A percentile compares a stretch with the other conserved stretches of the same genome.
Evolutionary conservation across 2,888 invertebrate genomes (phyloP).

Genomic region (Ormyrus pomaceus): DNA sequence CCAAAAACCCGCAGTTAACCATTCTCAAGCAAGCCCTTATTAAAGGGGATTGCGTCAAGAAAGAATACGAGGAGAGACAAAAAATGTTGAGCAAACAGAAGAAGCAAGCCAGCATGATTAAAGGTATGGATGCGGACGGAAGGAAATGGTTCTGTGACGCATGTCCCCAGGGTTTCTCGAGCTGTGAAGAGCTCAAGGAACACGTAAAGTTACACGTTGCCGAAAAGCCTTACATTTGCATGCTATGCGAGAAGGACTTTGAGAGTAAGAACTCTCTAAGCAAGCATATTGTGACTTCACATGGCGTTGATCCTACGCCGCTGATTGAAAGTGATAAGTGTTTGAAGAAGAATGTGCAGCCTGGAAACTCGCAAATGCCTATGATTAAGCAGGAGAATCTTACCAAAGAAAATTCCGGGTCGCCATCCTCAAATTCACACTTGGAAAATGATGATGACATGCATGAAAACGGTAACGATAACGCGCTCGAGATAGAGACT

Average conservation of each 20-base stretch:
- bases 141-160: constrained; percentile 71
- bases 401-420: constrained; percentile 62
- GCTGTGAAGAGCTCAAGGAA: constrained; percentile 67
- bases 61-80: constrained; percentile 68
- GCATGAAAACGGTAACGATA: constrained; percentile 67
- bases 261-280: constrained; percentile 75
- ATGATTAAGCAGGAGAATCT: constrained; percentile 69
- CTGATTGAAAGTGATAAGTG: constrained; percentile 71
- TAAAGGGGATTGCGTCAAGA: constrained; percentile 68
- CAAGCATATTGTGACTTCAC: constrained; percentile 77
- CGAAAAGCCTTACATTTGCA: constrained; percentile 75
- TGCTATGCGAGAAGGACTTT: constrained; percentile 78
- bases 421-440: constrained; percentile 58
- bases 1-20: constrained; percentile 74
- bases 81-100: constrained; percentile 71
- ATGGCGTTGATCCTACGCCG: constrained; percentile 77
- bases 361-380: constrained; percentile 59
- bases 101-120: constrained; percentile 68
- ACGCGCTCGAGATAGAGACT: constrained; percentile 75
- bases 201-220: constrained; percentile 70
- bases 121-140: constrained; percentile 59
- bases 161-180: constrained; percentile 69
- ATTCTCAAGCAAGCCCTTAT: constrained; percentile 73
- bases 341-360: constrained; percentile 64
- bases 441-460: constrained; percentile 68